Conservation (phyloP, 92 coral and sea anemone genomes). For the Parazoanthus atlanticus region DNA sequence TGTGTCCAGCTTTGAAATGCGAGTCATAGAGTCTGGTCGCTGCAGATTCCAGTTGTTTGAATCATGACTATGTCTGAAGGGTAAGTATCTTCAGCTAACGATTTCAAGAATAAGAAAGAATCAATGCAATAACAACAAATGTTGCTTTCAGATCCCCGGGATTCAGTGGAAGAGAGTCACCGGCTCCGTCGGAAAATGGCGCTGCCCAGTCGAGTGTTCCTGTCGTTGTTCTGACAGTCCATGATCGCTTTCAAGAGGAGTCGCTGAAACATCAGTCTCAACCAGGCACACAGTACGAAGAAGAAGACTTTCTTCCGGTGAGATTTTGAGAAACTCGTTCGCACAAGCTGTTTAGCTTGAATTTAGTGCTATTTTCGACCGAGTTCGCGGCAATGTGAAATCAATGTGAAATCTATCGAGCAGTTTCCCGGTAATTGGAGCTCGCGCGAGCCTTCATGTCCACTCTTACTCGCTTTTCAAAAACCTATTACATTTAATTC, state of each 20-base stretch:
- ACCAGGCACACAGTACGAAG: conserved; percentile 49
- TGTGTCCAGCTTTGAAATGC: not conserved
- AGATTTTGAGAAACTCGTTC: conserved; percentile 34
- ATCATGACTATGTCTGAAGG: conserved; percentile 66
- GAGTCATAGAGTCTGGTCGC: not conserved
- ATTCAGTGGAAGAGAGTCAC: conserved; percentile 25
- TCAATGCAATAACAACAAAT: not conserved
- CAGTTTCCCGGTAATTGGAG: conserved; percentile 27
- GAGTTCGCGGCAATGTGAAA: conserved; percentile 1
- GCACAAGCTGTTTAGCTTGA: not conserved
- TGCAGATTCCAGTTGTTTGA: conserved; percentile 38
- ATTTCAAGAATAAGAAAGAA: conserved; percentile 38
- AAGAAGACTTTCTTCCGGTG: conserved; percentile 83
- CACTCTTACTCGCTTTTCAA: not conserved
- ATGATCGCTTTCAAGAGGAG: conserved; percentile 66
- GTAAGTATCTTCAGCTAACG: conserved; percentile 44
- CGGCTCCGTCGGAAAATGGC: conserved; percentile 47
- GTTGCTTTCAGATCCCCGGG: conserved; percentile 28
- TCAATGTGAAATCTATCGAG: not conserved
- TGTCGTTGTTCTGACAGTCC: conserved; percentile 72
- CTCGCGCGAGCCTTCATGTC: not conserved
- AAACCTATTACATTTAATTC: not conserved
- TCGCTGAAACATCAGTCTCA: conserved; percentile 29
- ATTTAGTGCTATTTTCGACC: not conserved
- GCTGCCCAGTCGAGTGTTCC: conserved; percentile 50